phyloP scores from a whole-genome alignment of 2,113 vertebrate genomes.

The Electrona antarctica region DNA sequence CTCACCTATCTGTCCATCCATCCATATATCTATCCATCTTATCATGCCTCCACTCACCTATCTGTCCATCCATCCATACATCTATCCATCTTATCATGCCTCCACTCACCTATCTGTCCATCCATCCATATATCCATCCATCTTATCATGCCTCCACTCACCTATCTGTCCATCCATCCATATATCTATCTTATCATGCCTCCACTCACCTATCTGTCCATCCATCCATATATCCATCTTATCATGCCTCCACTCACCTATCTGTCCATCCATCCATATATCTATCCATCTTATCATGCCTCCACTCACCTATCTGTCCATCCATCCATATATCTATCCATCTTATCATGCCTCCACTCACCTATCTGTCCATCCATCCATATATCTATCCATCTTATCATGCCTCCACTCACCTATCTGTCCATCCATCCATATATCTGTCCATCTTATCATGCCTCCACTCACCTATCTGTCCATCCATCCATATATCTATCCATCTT shows the following conservation, averaged over 20 bases:
- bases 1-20: not conserved
- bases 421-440: not conserved
- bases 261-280: not conserved
- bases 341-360: conserved; percentile 14
- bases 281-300: conserved; percentile 16
- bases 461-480: not conserved
- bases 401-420: not conserved
- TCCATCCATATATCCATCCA: not conserved
- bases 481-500: conserved; percentile 14
- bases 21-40: conserved; percentile 14
- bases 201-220: not conserved
- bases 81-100: conserved; percentile 16
- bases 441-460: conserved; percentile 17
- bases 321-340: not conserved
- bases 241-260: conserved; percentile 1
- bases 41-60: conserved; percentile 1
- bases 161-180: not conserved
- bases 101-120: not conserved
- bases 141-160: conserved; percentile 14
- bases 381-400: conserved; percentile 16
- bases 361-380: not conserved
- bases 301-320: not conserved
- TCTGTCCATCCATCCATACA: not conserved
- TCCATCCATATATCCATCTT: conserved; percentile 11
- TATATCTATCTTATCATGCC: conserved; percentile 12